Evolutionary conservation across 2,888 invertebrate genomes (phyloP), one percentile per base, ranked within the genome.

Genomic region (Steinernema hermaphroditum): DNA sequence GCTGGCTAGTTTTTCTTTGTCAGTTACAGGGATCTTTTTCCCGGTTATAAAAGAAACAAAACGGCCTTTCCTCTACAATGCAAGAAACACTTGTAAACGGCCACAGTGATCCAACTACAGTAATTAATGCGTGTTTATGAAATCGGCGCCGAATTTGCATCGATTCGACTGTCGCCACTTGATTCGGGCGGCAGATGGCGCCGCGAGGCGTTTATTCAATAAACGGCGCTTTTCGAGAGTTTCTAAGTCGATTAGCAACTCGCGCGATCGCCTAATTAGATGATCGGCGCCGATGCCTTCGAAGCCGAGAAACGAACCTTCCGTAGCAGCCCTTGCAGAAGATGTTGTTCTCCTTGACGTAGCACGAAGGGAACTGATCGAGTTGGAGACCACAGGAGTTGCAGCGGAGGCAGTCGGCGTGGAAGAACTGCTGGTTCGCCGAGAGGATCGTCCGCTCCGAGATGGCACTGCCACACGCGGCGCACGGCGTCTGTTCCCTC

Each of bases 261-360:
- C 24, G 54, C 54, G 54, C 54, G 54, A n/a, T 46, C 24, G 50
- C 19, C 62, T 62, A 62, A 62, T 62, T 62, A 12, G 27, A 62
- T 62, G 62, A 62, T 62, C 34, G 62, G 22, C 62, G 32, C 62
- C 32, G 62, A 9, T 34, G 16, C 32, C 32, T 4, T 69, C 41
- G 22, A 1, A 14, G 46, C 68, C 22, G 24, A 72, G 16, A 50
- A 62, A 34, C 43, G 62, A 57, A 83, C 83, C 76, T 74, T 34
- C 68, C 71, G 74, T 85, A 85, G 70, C 84, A 85, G 19, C 29
- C 44, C 73, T 81, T 83, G 76, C 85, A 85, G 76, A 74, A 82
- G 49, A 80, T 71, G 32, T 62, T 71, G 27, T 76, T 76, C 4
- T 83, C 80, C 43, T 77, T 77, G 69, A 74, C 72, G 70, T 77